Conservation (phyloP, 37 sponge, comb jelly and placozoan species). For the Aphrocallistes beatrix region DNA sequence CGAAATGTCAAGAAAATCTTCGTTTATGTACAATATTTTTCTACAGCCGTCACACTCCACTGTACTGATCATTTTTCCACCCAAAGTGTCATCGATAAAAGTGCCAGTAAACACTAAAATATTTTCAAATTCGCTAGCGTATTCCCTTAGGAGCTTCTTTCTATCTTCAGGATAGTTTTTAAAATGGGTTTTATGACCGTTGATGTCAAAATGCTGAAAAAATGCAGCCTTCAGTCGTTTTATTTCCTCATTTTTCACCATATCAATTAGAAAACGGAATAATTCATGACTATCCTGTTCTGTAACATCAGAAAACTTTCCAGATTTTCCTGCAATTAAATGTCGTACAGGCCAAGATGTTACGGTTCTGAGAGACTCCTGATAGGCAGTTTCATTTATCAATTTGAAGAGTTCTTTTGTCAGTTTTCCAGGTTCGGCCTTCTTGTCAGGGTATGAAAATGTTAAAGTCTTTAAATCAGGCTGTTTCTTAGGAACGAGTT, state of each 20-base stretch:
- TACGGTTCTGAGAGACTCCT: background rate
- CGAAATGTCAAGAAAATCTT: constrained; percentile 74
- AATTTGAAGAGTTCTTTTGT: background rate
- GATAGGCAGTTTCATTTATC: background rate
- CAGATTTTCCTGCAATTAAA: background rate
- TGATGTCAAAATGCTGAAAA: background rate
- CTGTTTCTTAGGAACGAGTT: too few relatives aligned
- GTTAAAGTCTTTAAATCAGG: too few relatives aligned
- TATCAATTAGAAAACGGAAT: constrained; percentile 58
- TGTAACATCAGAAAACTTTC: background rate
- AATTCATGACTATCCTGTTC: constrained; percentile 94
- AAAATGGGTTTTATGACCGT: background rate
- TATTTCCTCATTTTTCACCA: constrained; percentile 52
- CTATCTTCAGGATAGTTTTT: background rate
- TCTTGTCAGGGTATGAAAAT: too few relatives aligned
- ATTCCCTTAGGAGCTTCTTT: background rate
- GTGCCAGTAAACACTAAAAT: constrained; percentile 27
- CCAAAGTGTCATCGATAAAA: constrained; percentile 77
- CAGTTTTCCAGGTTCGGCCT: background rate
- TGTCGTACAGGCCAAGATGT: background rate
- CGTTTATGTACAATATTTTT: constrained; percentile 36
- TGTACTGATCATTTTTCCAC: constrained; percentile 56
- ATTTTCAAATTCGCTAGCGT: background rate
- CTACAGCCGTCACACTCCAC: constrained; percentile 47
- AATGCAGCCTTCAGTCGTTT: constrained; percentile 20